Percentiles rank a stretch among this genome's conserved stretches.
Evolutionary conservation across 2,797 vertebrate species (phyloP).

Genomic region (Phylloscopus collybita): DNA sequence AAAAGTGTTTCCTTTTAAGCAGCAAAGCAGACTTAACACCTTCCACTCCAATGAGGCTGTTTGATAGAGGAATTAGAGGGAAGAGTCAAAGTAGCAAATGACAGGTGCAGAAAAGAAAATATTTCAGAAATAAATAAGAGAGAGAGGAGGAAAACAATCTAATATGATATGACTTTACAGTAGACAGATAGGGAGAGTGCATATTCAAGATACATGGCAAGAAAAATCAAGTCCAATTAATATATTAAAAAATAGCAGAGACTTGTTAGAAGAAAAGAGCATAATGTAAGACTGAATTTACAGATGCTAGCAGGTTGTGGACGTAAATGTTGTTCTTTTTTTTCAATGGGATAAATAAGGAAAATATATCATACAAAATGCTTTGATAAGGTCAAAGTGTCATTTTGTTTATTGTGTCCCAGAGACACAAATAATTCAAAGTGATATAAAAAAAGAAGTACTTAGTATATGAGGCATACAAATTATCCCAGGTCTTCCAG

Average conservation of each 20-base stretch:
- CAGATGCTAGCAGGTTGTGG: neutral
- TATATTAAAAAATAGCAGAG: neutral
- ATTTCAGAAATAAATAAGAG: neutral
- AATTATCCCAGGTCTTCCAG: neutral
- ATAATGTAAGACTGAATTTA: neutral
- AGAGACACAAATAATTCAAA: neutral
- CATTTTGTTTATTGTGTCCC: neutral
- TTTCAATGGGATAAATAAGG: neutral
- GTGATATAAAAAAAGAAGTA: neutral
- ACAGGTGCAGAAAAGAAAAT: neutral
- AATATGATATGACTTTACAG: neutral
- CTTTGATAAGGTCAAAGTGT: neutral
- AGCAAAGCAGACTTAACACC: neutral
- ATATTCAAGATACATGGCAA: neutral
- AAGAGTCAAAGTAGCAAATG: neutral
- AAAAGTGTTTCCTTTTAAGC: neutral
- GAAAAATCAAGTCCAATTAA: neutral
- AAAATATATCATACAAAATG: neutral
- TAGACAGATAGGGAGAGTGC: neutral
- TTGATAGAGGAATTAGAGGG: neutral
- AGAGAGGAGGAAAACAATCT: neutral
- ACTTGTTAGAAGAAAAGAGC: neutral
- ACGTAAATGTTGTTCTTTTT: neutral
- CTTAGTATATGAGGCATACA: neutral
- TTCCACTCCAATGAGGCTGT: neutral